Conservation (phyloP, 2,797 vertebrate genomes). For the Graptemys geographica region DNA sequence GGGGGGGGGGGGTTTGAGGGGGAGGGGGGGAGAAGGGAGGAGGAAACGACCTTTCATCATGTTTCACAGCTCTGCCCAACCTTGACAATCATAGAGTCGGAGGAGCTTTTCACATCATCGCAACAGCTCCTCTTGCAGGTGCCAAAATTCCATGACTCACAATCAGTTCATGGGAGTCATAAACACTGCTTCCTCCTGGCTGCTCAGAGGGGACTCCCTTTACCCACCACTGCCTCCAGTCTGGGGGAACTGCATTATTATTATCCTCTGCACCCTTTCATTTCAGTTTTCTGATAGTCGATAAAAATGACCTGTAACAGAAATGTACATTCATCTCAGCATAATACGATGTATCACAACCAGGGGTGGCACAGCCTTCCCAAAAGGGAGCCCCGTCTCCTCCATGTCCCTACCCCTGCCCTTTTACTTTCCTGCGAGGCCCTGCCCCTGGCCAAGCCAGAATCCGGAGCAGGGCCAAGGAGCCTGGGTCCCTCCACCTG, state of each 20-base stretch:
- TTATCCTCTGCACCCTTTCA: neutral
- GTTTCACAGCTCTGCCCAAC: no score
- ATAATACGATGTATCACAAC: neutral
- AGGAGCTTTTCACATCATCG: neutral
- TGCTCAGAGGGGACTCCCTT: neutral
- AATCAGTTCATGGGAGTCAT: neutral
- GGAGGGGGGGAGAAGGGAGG: accelerated
- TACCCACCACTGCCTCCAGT: neutral
- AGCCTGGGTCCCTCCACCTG: no score
- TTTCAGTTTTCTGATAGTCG: neutral
- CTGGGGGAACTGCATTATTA: neutral
- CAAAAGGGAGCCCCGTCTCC: no score
- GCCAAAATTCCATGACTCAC: neutral
- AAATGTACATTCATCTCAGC: neutral
- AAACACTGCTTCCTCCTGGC: no score
- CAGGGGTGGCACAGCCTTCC: neutral
- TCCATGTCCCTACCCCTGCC: no score
- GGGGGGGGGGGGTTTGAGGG: accelerated
- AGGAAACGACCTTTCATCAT: no score
- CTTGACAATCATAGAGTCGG: neutral
- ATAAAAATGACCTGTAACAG: neutral
- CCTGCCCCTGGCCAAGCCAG: no score
- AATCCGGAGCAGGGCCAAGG: no score
- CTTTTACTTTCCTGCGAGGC: no score
- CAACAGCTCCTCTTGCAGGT: neutral